Evolutionary conservation across 2,888 invertebrate genomes (phyloP), one percentile per base, ranked within the genome.

Genomic region (Anoplius nigerrimus): DNA sequence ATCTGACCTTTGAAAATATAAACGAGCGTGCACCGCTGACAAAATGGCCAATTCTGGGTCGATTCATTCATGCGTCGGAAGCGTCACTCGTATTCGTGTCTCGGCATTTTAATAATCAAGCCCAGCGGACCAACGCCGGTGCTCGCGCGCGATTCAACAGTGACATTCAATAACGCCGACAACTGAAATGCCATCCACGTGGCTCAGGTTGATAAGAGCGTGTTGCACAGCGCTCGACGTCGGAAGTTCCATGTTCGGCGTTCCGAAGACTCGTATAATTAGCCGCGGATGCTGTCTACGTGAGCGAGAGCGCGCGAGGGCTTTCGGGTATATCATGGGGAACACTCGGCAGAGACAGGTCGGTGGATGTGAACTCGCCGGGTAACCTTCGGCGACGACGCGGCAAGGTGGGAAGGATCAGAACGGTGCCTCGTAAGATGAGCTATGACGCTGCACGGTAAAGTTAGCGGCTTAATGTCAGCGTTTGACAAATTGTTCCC

Each of bases 391-490:
- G 63, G 66, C 43, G 71, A 66, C 60, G 64, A 66, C 53, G 67
- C 54, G 65, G 34, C 11, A 70, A 64, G 71, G 73, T 62, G 69
- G 34, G 69, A 75, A 74, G 65, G 67, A 64, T 69, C 75, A 66
- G 66, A 72, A 70, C 61, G 67, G 72, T 51, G 54, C 66, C 62
- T 62, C 68, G 69, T 68, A 74, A 69, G 79, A 80, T 75, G 77
- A 79, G 76, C 80, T 76, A 78, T 76, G 82, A 81, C 76, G 75
- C 74, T 78, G 74, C 75, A 75, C 69, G 71, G 65, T 60, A 72
- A 81, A 82, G 80, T 81, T 82, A 80, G 74, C 81, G 76, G 80
- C 79, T 83, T 81, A 81, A 79, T 75, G 83, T 83, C 83, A 74
- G 65, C 73, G 62, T 74, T 81, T 85, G 85, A 85, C 84, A 85